Evolutionary conservation across 2,797 vertebrate species (phyloP), one percentile per base, ranked within the genome.

Genomic region (Brotula barbata): DNA sequence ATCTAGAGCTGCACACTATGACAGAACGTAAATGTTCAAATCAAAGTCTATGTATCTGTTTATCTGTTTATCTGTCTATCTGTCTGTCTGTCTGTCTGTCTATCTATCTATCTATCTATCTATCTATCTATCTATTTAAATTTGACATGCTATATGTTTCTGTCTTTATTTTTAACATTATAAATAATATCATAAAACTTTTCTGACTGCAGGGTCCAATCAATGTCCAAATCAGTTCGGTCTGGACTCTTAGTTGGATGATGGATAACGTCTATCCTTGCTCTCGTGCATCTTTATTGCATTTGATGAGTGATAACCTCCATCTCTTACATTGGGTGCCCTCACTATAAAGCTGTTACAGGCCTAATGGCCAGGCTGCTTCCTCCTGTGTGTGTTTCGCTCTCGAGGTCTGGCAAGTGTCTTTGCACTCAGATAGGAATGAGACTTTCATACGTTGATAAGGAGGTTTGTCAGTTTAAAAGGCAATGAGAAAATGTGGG

Each of bases 211-310:
- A 65, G 72, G 45, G 40, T n/a, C n/a, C n/a, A n/a, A n/a, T 51
- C 43, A 28, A 68, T 15, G 43, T 47, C 64, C 54, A 41, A 59
- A 48, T 64, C 50, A 21, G 40, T 15, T 47, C 9, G 17, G 45
- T 64, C 66, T 74, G 67, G 57, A 71, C 78, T 83, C 71, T 87
- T 71, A 78, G 65, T 58, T 28, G 31, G 31, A n/a, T n/a, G n/a
- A n/a, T n/a, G 21, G 79, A 89, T 86, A 82, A 39, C 63, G 84
- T 89, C 85, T 79, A 33, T 42, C 56, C 45, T 57, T 81, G 79
- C 69, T 64, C 62, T 84, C 64, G 80, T 75, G 52, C 68, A 23
- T 80, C 78, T 78, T 69, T 80, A 86, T 73, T 83, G 66, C 61
- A 85, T 89, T 89, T 85, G 54, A 75, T 53, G 55, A 67, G 44